Evolutionary conservation across 1,140 invertebrate genomes (phyloP).

Genomic region (Drosophila pandora): DNA sequence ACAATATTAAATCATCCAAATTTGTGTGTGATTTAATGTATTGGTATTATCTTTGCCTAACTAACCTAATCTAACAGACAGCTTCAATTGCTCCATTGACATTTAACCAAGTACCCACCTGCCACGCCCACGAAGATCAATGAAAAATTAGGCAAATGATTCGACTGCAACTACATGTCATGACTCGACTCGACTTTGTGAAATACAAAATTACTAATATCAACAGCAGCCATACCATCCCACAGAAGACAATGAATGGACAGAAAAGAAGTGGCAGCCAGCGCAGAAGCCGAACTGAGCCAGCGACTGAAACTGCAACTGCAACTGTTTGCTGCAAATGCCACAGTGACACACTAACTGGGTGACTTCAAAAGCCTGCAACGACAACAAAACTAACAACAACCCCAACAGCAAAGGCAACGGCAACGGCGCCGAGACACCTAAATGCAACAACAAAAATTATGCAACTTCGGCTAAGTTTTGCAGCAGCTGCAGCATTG

Average conservation of each 20-base stretch:
- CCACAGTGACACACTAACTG: constrained; percentile 77
- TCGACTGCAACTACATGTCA: constrained; percentile 39
- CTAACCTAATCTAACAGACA: constrained; percentile 11
- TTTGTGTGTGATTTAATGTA: background rate
- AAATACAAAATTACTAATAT: constrained; percentile 72
- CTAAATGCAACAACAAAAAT: constrained; percentile 58
- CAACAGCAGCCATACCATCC: constrained; percentile 40
- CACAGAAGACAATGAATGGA: constrained; percentile 47
- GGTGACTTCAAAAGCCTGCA: constrained; percentile 66
- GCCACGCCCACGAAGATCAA: constrained; percentile 30
- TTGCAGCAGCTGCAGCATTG: constrained; percentile 53
- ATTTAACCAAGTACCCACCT: constrained; percentile 19
- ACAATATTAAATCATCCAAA: background rate
- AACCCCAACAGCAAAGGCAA: constrained; percentile 20
- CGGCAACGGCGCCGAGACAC: constrained; percentile 5
- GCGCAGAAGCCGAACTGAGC: constrained; percentile 14
- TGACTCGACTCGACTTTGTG: constrained; percentile 55
- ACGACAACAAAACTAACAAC: constrained; percentile 27
- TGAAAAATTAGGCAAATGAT: constrained; percentile 51
- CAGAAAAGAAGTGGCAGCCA: constrained; percentile 43
- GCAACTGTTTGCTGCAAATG: constrained; percentile 56
- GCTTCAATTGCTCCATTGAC: constrained; percentile 27
- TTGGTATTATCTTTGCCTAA: constrained; percentile 6
- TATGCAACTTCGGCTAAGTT: constrained; percentile 58
- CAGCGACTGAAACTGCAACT: constrained; percentile 19